A percentile compares a stretch with the other conserved stretches of the same genome.
phyloP scores from a whole-genome alignment of 1,140 invertebrate species.

The Asobara japonica region DNA sequence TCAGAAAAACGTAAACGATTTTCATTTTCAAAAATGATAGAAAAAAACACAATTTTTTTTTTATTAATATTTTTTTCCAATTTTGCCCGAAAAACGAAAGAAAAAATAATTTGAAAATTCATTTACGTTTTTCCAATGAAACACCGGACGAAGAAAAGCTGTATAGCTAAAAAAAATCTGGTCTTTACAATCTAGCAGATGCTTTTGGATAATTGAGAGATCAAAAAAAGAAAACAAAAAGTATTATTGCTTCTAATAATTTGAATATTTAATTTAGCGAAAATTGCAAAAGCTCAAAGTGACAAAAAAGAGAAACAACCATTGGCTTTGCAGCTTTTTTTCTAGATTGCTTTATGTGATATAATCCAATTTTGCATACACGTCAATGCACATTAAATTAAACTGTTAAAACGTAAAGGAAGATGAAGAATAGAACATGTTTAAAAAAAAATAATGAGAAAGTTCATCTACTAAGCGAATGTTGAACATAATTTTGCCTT shows the following conservation, averaged over 20 bases:
- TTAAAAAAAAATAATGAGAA: neutral
- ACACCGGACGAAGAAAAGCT: too few relatives aligned
- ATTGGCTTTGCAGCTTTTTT: constrained; percentile 2
- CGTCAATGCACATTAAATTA: constrained; percentile 13
- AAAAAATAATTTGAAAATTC: too few relatives aligned
- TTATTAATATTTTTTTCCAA: too few relatives aligned
- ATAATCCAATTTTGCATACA: constrained; percentile 15
- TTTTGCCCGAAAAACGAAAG: too few relatives aligned
- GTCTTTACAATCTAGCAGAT: neutral
- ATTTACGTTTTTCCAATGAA: too few relatives aligned
- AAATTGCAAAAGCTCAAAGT: neutral
- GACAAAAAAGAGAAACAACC: neutral
- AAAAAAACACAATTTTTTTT: too few relatives aligned
- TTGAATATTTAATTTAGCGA: constrained; percentile 11
- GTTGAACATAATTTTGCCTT: constrained; percentile 10
- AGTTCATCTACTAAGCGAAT: neutral
- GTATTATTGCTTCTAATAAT: neutral
- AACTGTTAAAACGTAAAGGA: neutral
- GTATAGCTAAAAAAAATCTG: neutral
- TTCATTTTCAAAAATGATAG: neutral
- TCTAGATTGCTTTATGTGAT: constrained; percentile 19
- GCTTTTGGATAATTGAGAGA: neutral
- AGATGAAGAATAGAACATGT: neutral
- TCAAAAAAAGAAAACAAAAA: neutral
- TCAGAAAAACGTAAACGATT: too few relatives aligned